Evolutionary conservation across 2,797 vertebrate genomes (phyloP).

Genomic region (Xiphophorus birchmanni): DNA sequence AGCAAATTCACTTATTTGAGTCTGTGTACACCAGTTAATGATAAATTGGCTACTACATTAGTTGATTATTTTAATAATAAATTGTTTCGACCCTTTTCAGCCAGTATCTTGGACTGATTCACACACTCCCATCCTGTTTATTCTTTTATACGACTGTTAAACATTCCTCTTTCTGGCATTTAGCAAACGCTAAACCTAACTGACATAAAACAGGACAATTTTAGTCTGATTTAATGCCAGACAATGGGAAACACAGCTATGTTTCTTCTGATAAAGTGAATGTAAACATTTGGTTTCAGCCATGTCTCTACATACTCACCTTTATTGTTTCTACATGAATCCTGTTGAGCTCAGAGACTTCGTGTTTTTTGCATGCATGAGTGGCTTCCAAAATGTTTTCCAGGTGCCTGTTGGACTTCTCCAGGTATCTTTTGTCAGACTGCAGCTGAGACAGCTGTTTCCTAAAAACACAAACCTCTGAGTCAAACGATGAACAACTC

Average conservation of each 20-base stretch:
- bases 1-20: too few species aligned
- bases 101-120: neutral
- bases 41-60: neutral
- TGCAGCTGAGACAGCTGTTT: constrained; percentile 90
- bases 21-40: neutral
- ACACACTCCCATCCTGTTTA: neutral
- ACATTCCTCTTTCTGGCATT: neutral
- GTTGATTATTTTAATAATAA: too few species aligned
- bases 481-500: neutral
- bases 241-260: neutral
- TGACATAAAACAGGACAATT: neutral
- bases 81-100: too few species aligned
- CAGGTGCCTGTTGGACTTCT: constrained; percentile 90
- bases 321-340: constrained; percentile 92
- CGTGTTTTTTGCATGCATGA: constrained; percentile 87
- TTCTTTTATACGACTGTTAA: neutral
- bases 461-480: constrained; percentile 74
- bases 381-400: constrained; percentile 96
- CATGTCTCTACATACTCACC: constrained; percentile 71
- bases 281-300: neutral
- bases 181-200: neutral
- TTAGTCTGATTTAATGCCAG: neutral
- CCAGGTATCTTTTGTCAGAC: constrained; percentile 91
- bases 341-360: constrained; percentile 92
- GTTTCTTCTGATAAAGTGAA: neutral